Conservation (phyloP, 1,140 invertebrate species). For the Daktulosphaira vitifoliae region DNA sequence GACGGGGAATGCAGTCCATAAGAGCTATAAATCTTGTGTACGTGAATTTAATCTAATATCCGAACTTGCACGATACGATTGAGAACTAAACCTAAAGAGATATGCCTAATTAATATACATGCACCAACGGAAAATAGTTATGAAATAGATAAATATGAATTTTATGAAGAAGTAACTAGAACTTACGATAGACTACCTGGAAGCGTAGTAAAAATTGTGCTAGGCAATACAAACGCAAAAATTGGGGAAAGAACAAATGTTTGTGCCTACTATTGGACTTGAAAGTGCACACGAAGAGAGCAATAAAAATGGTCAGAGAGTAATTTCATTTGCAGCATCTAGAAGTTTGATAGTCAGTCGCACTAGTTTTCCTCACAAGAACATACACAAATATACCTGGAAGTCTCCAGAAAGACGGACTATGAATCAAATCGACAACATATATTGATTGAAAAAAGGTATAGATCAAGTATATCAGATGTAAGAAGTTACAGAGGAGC, state of each 20-base stretch:
- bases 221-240: not conserved
- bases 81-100: not conserved
- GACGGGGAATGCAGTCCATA: not conserved
- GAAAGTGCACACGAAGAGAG: not conserved
- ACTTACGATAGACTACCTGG: not conserved
- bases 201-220: not conserved
- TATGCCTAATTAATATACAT: not conserved
- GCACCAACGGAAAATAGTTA: no score
- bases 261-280: not conserved
- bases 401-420: not conserved
- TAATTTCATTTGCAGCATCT: not conserved
- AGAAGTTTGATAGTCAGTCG: not conserved
- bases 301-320: not conserved
- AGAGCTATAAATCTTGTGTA: not conserved
- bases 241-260: not conserved
- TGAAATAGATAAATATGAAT: not conserved
- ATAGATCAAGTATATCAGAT: constrained; percentile 2
- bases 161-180: not conserved
- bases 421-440: constrained; percentile 3
- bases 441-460: constrained; percentile 17
- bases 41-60: not conserved
- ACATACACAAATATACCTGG: not conserved
- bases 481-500: not conserved
- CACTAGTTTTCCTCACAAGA: not conserved
- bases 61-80: not conserved